Evolutionary conservation across 2,113 vertebrate species (phyloP).

Genomic region (Epinephelus moara): DNA sequence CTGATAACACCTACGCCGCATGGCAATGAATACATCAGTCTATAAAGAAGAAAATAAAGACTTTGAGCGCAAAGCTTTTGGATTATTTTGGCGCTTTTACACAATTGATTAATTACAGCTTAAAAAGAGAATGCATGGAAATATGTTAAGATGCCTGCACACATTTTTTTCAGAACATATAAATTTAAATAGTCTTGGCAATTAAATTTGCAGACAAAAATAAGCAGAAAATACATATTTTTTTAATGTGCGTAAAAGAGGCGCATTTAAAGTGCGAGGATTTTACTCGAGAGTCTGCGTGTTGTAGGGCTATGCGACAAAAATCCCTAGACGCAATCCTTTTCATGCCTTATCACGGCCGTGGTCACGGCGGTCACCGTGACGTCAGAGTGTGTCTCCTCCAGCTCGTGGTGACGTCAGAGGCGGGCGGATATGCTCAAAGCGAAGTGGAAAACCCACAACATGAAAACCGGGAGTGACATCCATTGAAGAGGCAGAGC

Average conservation of each 20-base stretch:
- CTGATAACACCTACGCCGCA: conserved; percentile 22
- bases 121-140: neutral
- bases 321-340: conserved; percentile 52
- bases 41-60: neutral
- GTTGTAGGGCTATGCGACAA: conserved; percentile 69
- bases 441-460: conserved; percentile 80
- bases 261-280: neutral
- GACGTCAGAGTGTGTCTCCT: conserved; percentile 80
- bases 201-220: neutral
- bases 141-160: neutral
- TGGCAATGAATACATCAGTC: neutral
- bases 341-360: conserved; percentile 52
- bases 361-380: conserved; percentile 54
- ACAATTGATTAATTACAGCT: too few species aligned
- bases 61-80: neutral
- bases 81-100: neutral
- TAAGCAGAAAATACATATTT: neutral
- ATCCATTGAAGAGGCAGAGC: neutral
- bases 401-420: conserved; percentile 74
- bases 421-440: conserved; percentile 70
- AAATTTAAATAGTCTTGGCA: neutral
- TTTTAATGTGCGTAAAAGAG: neutral
- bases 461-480: conserved; percentile 32
- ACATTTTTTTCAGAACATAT: neutral
- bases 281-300: conserved; percentile 17